These are phyloP conservation scores for Saxidomus purpurata DNA, from an alignment of 1,140 invertebrate genomes.

Conservation along the genomic window DNA sequence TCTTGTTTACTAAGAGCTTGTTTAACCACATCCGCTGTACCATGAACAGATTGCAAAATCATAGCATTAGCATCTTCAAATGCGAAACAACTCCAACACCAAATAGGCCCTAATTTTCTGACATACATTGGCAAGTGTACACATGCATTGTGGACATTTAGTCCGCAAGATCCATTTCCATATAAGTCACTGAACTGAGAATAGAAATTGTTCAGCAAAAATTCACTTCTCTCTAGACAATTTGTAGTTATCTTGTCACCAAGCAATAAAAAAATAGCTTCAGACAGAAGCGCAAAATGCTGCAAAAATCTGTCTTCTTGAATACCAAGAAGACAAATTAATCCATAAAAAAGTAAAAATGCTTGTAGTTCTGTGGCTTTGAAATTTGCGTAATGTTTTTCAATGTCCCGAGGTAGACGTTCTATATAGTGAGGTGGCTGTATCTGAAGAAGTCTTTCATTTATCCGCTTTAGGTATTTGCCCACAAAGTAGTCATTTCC, in stretches of 20 bases:
- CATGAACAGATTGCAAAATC: slow-evolving; percentile 69
- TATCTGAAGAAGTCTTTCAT: slow-evolving; percentile 39
- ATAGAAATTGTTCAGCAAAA: slow-evolving; percentile 60
- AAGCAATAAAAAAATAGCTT: slow-evolving; percentile 62
- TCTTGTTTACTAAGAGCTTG: slow-evolving; percentile 52
- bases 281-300: slow-evolving; percentile 47
- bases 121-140: slow-evolving; percentile 59
- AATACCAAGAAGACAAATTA: slow-evolving; percentile 55
- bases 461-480: slow-evolving; percentile 55
- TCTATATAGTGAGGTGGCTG: slow-evolving; percentile 63
- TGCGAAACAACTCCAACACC: slow-evolving; percentile 69
- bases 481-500: slow-evolving; percentile 65
- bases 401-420: slow-evolving; percentile 65
- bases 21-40: slow-evolving; percentile 65
- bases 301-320: slow-evolving; percentile 45
- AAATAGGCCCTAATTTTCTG: slow-evolving; percentile 62
- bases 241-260: slow-evolving; percentile 47
- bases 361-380: slow-evolving; percentile 68
- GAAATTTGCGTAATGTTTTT: slow-evolving; percentile 67
- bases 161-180: slow-evolving; percentile 59
- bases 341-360: slow-evolving; percentile 49
- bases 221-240: slow-evolving; percentile 15
- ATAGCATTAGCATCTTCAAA: slow-evolving; percentile 69
- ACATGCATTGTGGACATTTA: slow-evolving; percentile 66
- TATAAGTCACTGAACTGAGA: slow-evolving; percentile 45